A percentile compares a stretch with the other conserved stretches of the same genome.
Conservation (phyloP, 2,888 invertebrate species). For the Argynnis bischoffii region DNA sequence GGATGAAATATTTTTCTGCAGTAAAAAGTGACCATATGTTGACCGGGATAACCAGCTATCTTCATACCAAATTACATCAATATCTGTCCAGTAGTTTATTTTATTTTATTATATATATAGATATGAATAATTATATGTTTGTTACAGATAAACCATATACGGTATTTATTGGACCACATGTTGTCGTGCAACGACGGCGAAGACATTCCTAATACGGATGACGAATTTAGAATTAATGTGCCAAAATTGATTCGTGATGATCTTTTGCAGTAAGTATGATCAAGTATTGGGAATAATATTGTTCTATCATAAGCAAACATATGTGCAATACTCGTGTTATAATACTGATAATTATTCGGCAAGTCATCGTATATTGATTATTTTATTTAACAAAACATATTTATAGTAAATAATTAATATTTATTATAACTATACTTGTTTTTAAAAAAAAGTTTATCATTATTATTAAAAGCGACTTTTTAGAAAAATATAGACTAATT, state of each 20-base stretch:
- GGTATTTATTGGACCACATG: conserved; percentile 87
- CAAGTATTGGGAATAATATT: neutral
- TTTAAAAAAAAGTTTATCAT: neutral
- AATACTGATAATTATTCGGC: neutral
- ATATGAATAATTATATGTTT: neutral
- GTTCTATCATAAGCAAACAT: too few species aligned
- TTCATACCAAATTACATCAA: too few species aligned
- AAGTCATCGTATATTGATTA: neutral
- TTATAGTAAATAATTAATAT: neutral
- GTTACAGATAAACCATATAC: conserved; percentile 86
- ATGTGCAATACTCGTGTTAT: too few species aligned
- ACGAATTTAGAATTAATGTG: conserved; percentile 56
- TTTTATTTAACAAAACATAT: neutral
- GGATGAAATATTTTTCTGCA: too few species aligned
- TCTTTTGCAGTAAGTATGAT: conserved; percentile 57
- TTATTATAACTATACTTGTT: neutral
- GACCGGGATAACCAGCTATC: too few species aligned
- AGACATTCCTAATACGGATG: conserved; percentile 56
- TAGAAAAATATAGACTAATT: too few species aligned
- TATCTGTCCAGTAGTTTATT: too few species aligned
- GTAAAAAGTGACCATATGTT: too few species aligned
- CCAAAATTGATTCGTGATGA: conserved; percentile 61
- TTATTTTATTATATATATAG: too few species aligned
- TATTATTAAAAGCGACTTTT: too few species aligned
- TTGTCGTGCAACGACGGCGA: conserved; percentile 71